A percentile compares a stretch with the other conserved stretches of the same genome.
phyloP scores from a whole-genome alignment of 2,797 vertebrate genomes.

The Paramormyrops hopkinsi region DNA sequence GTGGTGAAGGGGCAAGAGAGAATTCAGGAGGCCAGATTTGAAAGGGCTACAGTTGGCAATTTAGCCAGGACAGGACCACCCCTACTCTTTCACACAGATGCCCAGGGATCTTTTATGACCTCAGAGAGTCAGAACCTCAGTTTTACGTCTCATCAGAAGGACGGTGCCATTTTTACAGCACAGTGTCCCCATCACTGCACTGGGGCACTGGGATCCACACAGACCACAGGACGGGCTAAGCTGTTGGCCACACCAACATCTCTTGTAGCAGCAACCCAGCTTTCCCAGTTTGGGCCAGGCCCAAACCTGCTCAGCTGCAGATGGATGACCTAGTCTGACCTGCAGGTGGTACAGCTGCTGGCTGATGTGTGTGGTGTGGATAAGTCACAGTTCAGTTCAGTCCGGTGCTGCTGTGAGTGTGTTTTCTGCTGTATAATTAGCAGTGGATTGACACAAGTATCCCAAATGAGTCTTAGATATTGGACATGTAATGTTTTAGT shows the following conservation, averaged over 20 bases:
- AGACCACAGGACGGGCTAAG: neutral
- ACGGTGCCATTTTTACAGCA: no score
- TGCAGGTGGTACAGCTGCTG: neutral
- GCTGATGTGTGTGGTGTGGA: neutral
- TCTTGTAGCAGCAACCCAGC: neutral
- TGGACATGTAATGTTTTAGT: neutral
- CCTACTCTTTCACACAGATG: neutral
- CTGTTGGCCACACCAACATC: neutral
- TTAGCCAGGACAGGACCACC: neutral
- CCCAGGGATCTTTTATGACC: neutral
- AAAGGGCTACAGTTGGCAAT: neutral
- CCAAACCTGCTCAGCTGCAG: neutral
- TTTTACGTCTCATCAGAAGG: neutral
- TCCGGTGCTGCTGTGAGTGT: neutral
- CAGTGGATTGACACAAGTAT: neutral
- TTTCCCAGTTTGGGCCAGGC: neutral
- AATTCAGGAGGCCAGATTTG: neutral
- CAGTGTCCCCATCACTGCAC: neutral
- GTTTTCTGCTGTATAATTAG: neutral
- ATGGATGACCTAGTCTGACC: neutral
- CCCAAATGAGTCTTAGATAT: neutral
- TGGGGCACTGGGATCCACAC: neutral
- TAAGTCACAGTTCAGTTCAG: neutral
- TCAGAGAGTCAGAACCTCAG: neutral
- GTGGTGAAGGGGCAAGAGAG: neutral